Evolutionary conservation across 2,797 vertebrate genomes (phyloP).

Genomic region (Acrocephalus scirpaceus): DNA sequence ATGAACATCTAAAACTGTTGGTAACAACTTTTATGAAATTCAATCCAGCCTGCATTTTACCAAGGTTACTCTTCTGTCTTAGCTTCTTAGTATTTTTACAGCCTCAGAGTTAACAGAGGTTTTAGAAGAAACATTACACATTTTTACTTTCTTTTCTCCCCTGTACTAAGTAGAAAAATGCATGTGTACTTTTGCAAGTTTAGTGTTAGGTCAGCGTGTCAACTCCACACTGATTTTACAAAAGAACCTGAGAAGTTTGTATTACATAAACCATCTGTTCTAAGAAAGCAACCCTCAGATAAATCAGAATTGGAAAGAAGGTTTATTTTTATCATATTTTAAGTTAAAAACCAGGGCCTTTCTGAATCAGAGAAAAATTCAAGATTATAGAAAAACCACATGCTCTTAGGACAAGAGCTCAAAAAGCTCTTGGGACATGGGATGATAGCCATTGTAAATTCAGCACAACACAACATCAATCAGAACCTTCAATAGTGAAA

Average conservation of each 20-base stretch:
- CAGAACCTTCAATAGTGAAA: not conserved
- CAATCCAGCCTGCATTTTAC: not conserved
- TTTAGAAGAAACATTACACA: not conserved
- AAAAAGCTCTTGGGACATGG: not conserved
- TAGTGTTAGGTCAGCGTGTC: not conserved
- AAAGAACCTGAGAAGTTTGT: not conserved
- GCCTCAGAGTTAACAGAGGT: not conserved
- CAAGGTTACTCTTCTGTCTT: not conserved
- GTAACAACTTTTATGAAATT: not conserved
- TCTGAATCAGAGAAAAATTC: not conserved
- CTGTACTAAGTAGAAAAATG: not conserved
- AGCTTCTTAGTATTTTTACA: not conserved
- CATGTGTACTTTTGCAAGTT: not conserved
- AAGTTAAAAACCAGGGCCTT: not conserved
- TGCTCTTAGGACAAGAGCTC: too few species aligned
- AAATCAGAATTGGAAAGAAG: not conserved
- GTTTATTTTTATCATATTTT: not conserved
- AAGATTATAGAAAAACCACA: rapidly evolving
- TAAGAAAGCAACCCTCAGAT: not conserved
- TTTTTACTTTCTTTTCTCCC: not conserved
- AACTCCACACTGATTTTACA: not conserved
- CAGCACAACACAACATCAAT: not conserved
- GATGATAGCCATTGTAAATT: not conserved
- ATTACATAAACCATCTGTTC: not conserved
- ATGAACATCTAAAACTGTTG: not conserved